Conservation (phyloP, 2,113 vertebrate species). For the Bos javanicus region DNA sequence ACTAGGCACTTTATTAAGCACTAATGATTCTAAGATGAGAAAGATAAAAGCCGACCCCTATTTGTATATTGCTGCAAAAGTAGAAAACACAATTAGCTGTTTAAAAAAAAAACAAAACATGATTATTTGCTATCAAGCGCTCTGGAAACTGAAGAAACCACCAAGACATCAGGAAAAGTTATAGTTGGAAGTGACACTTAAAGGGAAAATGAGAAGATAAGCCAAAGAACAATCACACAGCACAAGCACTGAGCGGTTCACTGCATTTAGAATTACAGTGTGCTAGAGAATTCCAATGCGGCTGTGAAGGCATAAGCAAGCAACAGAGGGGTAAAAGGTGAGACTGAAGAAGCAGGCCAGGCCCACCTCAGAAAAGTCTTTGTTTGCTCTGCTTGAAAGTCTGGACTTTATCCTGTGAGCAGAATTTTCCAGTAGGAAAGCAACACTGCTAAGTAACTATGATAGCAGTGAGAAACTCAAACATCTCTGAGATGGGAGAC, state of each 20-base stretch:
- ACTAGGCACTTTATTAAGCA: background rate
- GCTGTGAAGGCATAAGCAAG: background rate
- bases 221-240: background rate
- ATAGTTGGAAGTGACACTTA: background rate
- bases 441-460: background rate
- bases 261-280: background rate
- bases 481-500: background rate
- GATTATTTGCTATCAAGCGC: background rate
- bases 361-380: background rate
- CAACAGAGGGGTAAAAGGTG: background rate
- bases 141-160: background rate
- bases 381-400: background rate
- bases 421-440: background rate
- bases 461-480: background rate
- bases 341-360: background rate
- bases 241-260: fast-evolving
- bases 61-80: background rate
- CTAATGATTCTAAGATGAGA: background rate
- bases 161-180: background rate
- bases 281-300: background rate
- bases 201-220: background rate
- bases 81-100: background rate
- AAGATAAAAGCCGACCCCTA: background rate
- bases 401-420: background rate
- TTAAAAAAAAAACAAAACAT: background rate